Evolutionary conservation across 2,888 invertebrate species (phyloP).

Genomic region (Pseudoips prasinana): DNA sequence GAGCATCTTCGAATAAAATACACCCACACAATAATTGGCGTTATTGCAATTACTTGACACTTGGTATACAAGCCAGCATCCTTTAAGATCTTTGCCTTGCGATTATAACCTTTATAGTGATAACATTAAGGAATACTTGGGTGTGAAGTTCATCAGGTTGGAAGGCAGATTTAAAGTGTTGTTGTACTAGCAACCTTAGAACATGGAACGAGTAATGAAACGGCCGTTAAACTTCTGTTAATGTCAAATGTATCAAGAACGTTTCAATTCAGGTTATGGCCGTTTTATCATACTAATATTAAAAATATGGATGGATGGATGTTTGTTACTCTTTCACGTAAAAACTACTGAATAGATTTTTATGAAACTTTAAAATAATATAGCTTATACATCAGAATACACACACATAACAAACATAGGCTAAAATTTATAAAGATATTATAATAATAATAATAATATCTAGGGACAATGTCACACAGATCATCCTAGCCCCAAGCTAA

Average conservation of each 20-base stretch:
- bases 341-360: too few relatives aligned
- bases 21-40: constrained; percentile 31
- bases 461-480: too few relatives aligned
- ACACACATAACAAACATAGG: too few relatives aligned
- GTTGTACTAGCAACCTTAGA: constrained; percentile 10
- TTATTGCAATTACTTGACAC: constrained; percentile 14
- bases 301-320: too few relatives aligned
- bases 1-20: constrained; percentile 20
- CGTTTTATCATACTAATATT: too few relatives aligned
- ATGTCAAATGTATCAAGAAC: constrained; percentile 20
- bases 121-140: constrained; percentile 1
- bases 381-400: too few relatives aligned
- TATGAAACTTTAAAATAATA: too few relatives aligned
- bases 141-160: background rate
- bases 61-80: constrained; percentile 14
- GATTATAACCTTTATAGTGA: background rate
- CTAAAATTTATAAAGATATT: too few relatives aligned
- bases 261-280: constrained; percentile 28
- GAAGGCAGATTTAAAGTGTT: constrained; percentile 4
- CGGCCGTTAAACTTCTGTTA: constrained; percentile 14
- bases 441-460: too few relatives aligned
- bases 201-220: constrained; percentile 17
- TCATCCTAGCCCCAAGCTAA: too few relatives aligned
- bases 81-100: constrained; percentile 2
- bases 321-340: too few relatives aligned